Evolutionary conservation across 92 coral and sea anemone species (phyloP).

Genomic region (Epizoanthus ramosus): DNA sequence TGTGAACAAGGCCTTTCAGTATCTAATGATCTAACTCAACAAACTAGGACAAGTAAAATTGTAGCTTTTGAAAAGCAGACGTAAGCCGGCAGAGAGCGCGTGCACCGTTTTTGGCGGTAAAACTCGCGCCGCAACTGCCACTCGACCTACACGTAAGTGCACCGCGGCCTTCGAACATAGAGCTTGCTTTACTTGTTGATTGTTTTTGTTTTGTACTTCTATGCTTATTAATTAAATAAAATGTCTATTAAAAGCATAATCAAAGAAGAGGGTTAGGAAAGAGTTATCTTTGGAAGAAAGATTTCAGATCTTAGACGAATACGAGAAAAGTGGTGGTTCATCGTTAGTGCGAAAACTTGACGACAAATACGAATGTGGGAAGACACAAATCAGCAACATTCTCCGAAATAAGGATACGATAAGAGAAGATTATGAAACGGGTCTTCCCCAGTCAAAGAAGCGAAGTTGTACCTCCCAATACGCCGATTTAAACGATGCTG

Average conservation of each 20-base stretch:
- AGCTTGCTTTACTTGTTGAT: not conserved
- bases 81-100: not conserved
- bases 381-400: conserved; percentile 12
- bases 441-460: conserved; percentile 46
- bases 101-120: not conserved
- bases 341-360: conserved; percentile 11
- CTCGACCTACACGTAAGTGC: too few relatives aligned
- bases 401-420: conserved; percentile 15
- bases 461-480: conserved; percentile 41
- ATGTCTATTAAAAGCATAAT: not conserved
- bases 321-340: conserved; percentile 25
- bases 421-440: conserved; percentile 21
- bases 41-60: too few relatives aligned
- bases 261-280: not conserved
- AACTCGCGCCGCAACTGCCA: not conserved
- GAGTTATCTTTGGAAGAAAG: conserved; percentile 11
- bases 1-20: too few relatives aligned
- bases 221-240: not conserved
- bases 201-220: not conserved
- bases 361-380: conserved; percentile 23
- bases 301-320: conserved; percentile 16
- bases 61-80: too few relatives aligned
- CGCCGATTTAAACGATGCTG: conserved; percentile 28
- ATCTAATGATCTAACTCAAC: too few relatives aligned
- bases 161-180: too few relatives aligned